Conservation (phyloP, 2,113 vertebrate species). For the Lagopus muta region DNA sequence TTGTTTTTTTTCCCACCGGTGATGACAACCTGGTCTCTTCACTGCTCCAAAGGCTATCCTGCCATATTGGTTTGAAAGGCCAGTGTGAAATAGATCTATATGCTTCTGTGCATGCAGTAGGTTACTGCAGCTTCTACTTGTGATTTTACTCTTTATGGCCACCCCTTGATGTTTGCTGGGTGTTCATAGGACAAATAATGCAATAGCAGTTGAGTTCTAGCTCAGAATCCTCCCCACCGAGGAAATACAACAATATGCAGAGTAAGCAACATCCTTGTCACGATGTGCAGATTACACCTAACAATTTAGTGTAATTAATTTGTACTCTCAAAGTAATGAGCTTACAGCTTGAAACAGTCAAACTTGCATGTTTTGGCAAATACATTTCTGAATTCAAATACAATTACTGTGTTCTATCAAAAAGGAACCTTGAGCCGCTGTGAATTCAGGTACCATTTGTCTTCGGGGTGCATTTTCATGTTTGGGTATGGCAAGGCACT, state of each 20-base stretch:
- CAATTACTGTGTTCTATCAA: neutral
- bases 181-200: neutral
- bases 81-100: neutral
- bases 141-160: neutral
- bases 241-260: accelerated
- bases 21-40: neutral
- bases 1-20: neutral
- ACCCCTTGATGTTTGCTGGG: neutral
- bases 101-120: accelerated
- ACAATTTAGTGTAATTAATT: neutral
- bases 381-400: neutral
- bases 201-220: neutral
- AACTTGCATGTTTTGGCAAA: neutral
- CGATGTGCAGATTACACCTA: neutral
- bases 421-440: constrained; percentile 78
- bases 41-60: neutral
- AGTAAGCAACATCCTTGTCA: neutral
- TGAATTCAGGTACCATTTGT: constrained; percentile 74
- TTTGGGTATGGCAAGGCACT: constrained; percentile 18
- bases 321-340: neutral
- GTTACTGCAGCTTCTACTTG: neutral
- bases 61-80: neutral
- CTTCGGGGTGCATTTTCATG: constrained; percentile 54
- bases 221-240: neutral
- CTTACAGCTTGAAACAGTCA: neutral